Evolutionary conservation across 2,113 vertebrate species (phyloP).

Genomic region (Dasypus novemcinctus): DNA sequence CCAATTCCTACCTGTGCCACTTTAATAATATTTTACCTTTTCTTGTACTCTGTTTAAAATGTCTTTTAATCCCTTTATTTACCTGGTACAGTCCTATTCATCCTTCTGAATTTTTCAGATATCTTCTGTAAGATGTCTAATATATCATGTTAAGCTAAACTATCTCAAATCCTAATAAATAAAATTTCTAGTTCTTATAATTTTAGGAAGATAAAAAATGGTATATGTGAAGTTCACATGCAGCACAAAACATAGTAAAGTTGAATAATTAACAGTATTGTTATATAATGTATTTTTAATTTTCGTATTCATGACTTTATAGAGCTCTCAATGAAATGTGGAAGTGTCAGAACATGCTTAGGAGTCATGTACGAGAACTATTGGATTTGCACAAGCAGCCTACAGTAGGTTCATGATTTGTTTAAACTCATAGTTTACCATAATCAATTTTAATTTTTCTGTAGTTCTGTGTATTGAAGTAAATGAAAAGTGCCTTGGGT

Average conservation of each 20-base stretch:
- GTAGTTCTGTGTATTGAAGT: not conserved
- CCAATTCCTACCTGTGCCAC: not conserved
- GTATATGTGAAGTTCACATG: not conserved
- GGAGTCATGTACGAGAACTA: constrained; percentile 95
- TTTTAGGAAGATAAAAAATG: constrained; percentile 22
- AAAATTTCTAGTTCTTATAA: not conserved
- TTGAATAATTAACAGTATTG: constrained; percentile 22
- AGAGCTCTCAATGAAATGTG: constrained; percentile 99
- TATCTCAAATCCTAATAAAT: not conserved
- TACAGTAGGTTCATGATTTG: constrained; percentile 85
- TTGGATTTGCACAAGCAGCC: constrained; percentile 98
- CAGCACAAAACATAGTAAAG: not conserved
- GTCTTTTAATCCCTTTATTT: not conserved
- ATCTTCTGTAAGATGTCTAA: not conserved
- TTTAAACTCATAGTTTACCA: constrained; percentile 15
- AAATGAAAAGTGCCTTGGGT: not conserved
- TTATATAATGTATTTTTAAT: not conserved
- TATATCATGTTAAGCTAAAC: not conserved
- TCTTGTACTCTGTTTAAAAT: not conserved
- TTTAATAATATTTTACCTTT: not conserved
- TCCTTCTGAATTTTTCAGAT: not conserved
- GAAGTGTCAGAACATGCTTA: constrained; percentile 99
- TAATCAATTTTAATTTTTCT: not conserved
- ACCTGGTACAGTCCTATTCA: not conserved
- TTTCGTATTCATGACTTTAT: constrained; percentile 44